Conservation (phyloP, 1,140 invertebrate genomes). For the Drosophila willistoni region DNA sequence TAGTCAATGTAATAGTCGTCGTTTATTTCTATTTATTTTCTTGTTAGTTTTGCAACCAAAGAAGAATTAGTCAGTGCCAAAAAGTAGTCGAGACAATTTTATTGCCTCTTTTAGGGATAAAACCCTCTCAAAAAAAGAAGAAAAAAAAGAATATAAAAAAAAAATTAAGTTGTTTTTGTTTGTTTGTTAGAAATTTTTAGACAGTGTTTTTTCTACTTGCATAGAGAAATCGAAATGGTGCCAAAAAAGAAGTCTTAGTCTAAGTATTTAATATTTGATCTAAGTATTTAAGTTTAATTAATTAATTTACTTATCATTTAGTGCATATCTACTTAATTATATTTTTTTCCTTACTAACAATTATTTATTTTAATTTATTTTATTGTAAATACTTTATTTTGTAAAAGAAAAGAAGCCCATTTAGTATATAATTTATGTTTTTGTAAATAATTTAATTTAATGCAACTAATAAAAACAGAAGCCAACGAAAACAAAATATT, state of each 20-base stretch:
- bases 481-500: neutral
- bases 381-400: constrained; percentile 52
- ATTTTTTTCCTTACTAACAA: constrained; percentile 21
- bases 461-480: neutral
- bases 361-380: constrained; percentile 46
- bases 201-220: constrained; percentile 42
- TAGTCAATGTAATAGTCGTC: constrained; percentile 20
- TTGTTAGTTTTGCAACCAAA: constrained; percentile 16
- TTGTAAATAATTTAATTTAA: constrained; percentile 17
- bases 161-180: constrained; percentile 39
- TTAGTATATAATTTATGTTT: constrained; percentile 18
- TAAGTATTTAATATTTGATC: constrained; percentile 7
- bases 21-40: neutral
- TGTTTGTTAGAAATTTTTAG: constrained; percentile 60
- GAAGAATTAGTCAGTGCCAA: constrained; percentile 74
- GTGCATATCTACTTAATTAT: constrained; percentile 30
- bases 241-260: constrained; percentile 32
- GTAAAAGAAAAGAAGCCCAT: constrained; percentile 19
- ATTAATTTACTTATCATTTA: neutral
- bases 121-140: neutral
- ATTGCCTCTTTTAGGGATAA: constrained; percentile 67
- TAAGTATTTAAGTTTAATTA: constrained; percentile 5
- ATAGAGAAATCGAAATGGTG: constrained; percentile 60
- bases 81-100: constrained; percentile 78
- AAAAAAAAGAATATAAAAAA: constrained; percentile 28